These are phyloP conservation scores for Ditylenchus dipsaci DNA, from an alignment of 1,140 invertebrate species.

Conservation along the genomic window DNA sequence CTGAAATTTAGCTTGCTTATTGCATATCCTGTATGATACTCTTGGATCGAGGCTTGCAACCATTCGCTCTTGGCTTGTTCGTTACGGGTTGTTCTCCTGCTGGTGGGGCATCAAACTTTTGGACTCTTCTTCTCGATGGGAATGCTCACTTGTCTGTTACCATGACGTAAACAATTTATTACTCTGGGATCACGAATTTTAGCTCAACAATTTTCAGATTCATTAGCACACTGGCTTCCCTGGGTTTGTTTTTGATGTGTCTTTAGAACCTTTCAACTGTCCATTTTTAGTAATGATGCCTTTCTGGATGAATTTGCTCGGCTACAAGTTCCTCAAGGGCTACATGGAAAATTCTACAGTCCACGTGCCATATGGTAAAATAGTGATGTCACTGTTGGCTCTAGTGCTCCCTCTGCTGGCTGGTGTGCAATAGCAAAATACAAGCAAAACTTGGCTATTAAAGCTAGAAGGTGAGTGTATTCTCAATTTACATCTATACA, in stretches of 20 bases:
- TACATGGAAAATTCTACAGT: conserved; percentile 62
- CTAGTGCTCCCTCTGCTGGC: conserved; percentile 78
- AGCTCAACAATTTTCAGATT: too few species aligned
- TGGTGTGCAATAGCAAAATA: conserved; percentile 64
- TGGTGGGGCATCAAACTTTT: conserved; percentile 90
- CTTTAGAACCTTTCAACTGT: conserved; percentile 26
- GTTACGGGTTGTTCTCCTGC: conserved; percentile 83
- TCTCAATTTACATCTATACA: not conserved
- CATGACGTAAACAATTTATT: conserved; percentile 67
- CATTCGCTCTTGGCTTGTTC: conserved; percentile 71
- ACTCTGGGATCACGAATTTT: too few species aligned
- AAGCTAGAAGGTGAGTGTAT: conserved; percentile 61
- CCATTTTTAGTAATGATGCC: conserved; percentile 79
- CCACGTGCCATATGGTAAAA: conserved; percentile 74
- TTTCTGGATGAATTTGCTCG: conserved; percentile 88
- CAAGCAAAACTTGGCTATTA: conserved; percentile 65
- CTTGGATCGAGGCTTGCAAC: conserved; percentile 30
- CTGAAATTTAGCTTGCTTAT: conserved; percentile 69
- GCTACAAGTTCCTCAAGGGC: conserved; percentile 69
- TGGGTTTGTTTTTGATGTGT: conserved; percentile 64
- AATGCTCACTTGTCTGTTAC: conserved; percentile 83
- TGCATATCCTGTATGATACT: conserved; percentile 69
- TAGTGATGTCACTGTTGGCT: conserved; percentile 70
- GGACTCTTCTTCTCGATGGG: conserved; percentile 79
- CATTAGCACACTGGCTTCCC: conserved; percentile 75